Base-by-base conservation (phyloP, 2,888 invertebrate species). In the Platypus cylindrus region DNA sequence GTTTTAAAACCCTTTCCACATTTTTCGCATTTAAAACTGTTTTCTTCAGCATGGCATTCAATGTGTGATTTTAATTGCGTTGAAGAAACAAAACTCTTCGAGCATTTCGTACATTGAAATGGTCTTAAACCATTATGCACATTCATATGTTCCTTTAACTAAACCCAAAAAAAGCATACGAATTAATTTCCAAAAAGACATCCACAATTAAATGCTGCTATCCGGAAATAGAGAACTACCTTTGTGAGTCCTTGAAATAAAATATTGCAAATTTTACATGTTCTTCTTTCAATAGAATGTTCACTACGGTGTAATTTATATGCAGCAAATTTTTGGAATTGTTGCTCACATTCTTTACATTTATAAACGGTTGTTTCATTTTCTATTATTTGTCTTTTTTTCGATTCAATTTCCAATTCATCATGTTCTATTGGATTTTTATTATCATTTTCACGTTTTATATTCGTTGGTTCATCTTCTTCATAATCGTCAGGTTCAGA, bases 1-100 rank as follows among this genome's bases (percentile, higher is more conserved):
- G 52, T 47, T 36, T 48, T 46, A 38, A 54, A 55, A 5, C 46
- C 44, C 33, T 54, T 49, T n/a, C 45, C 45, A 37, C 55, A 55
- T 41, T 51, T 48, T 8, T 47, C 37, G 36, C 55, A 55, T 32
- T 49, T 45, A 33, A 47, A 51, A 13, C 35, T 43, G 26, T 46
- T 49, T 23, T 49, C 52, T 12, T 43, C 45, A 12, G 43, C 48
- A 31, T 55, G 55, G 32, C 50, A 49, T 37, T 50, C 44, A 37
- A 45, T 49, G 34, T 55, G 55, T 16, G 52, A 40, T 36, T 50
- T 52, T 14, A 54, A 37, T 29, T 53, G 50, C 35, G 52, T 44
- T 27, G 47, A 45, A 3, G 52, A 51, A 5, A 47, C 38, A 37
- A 54, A 55, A 16, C 42, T 40, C 36, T 52, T 55, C 7, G 40